A percentile compares a stretch with the other conserved stretches of the same genome.
These are phyloP conservation scores for Egretta garzetta DNA, from an alignment of 2,113 vertebrate genomes.

Conservation along the genomic window DNA sequence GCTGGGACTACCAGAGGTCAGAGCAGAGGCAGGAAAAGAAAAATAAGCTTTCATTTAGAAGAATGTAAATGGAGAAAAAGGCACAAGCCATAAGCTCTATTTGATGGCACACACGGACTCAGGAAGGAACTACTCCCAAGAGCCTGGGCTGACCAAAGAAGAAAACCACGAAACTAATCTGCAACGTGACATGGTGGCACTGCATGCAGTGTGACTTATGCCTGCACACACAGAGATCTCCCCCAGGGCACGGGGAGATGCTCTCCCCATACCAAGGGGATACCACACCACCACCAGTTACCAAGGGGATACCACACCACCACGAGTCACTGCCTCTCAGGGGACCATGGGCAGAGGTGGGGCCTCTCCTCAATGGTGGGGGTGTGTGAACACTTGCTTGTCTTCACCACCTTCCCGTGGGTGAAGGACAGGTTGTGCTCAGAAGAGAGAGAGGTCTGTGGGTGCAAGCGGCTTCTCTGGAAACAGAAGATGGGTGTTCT, in stretches of 20 bases:
- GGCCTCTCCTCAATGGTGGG: not conserved
- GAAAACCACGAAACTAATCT: not conserved
- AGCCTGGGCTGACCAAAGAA: not conserved
- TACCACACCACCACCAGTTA: not conserved
- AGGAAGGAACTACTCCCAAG: not conserved
- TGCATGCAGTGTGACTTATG: not conserved
- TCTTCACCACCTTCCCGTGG: not conserved
- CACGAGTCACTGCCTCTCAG: not conserved
- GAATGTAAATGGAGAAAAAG: constrained; percentile 4
- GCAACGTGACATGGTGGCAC: not conserved
- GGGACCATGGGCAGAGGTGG: not conserved
- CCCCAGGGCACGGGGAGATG: not conserved
- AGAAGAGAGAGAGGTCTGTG: not conserved
- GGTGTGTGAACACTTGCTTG: not conserved
- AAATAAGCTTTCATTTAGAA: constrained; percentile 11
- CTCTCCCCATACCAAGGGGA: not conserved
- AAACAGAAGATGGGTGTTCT: not conserved
- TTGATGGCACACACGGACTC: not conserved
- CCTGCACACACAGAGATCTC: not conserved
- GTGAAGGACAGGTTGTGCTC: not conserved
- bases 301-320: not conserved
- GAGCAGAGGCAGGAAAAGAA: not conserved
- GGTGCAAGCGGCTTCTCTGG: not conserved
- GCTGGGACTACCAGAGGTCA: not conserved
- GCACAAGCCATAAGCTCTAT: not conserved